Conservation (phyloP, 2,888 invertebrate species). For the Drosophila demipolita region DNA sequence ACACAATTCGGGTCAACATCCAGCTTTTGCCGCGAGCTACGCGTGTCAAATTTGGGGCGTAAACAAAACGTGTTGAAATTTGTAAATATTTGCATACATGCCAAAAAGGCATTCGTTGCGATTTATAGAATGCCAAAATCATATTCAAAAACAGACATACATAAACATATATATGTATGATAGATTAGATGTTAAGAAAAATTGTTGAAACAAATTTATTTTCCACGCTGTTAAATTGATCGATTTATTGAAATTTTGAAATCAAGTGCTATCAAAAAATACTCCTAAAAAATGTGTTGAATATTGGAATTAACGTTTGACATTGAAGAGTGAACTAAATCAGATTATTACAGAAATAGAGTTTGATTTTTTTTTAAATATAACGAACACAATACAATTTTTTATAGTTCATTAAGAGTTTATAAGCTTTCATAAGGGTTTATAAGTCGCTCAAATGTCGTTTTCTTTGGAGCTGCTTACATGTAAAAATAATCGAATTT, state of each 20-base stretch:
- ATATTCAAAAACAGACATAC: neutral
- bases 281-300: neutral
- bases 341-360: neutral
- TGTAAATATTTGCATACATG: slow-evolving; percentile 61
- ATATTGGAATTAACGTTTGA: slow-evolving; percentile 1
- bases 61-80: slow-evolving; percentile 68
- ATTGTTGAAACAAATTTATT: slow-evolving; percentile 16
- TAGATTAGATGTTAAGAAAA: slow-evolving; percentile 26
- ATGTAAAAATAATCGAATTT: too few species aligned
- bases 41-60: slow-evolving; percentile 53
- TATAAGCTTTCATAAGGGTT: too few species aligned
- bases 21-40: slow-evolving; percentile 28
- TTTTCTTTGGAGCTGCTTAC: neutral
- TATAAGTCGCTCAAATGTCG: neutral
- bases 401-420: neutral
- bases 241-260: neutral
- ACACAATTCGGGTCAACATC: slow-evolving; percentile 39
- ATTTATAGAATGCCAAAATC: slow-evolving; percentile 29
- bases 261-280: neutral
- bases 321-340: neutral
- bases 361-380: neutral
- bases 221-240: slow-evolving; percentile 8
- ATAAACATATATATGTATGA: slow-evolving; percentile 8
- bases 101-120: slow-evolving; percentile 31
- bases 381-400: neutral